Base-by-base conservation (phyloP, 2,888 invertebrate genomes). In the Stegophylla sp. region DNA sequence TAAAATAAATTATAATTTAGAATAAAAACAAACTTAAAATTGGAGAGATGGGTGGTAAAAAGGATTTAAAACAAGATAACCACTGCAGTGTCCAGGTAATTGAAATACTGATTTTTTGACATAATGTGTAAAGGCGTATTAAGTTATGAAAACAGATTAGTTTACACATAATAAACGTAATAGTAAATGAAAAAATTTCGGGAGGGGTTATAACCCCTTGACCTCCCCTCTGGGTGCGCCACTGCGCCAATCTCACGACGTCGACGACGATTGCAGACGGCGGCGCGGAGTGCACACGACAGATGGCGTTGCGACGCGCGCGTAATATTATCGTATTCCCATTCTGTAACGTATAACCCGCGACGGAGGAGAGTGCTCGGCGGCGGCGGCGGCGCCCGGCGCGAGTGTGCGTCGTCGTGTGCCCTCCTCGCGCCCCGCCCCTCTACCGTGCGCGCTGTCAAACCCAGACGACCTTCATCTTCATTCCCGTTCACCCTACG, bases 401-500 rank as follows among this genome's bases (percentile, higher is more conserved):
- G 51, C 79, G 77, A 26, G 53, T 20, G 53, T 20, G 41, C 26
- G 64, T 59, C 26, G 26, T 15, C 34, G 56, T n/a, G 15, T 13
- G 23, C 23, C 56, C 34, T 51, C 48, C 59, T 9, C 51, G 17
- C 48, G 17, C 41, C 5, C 28, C n/a, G n/a, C n/a, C n/a, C n/a
- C n/a, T n/a, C n/a, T n/a, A 41, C 4, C n/a, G 34, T 5, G 34
- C 28, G 17, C 61, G 41, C 17, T n/a, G 79, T 56, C 79, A 79
- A 63, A 71, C 71, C 79, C 71, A 79, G 79, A 79, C 79, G 79
- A 79, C 79, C 79, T 79, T 79, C 79, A 71, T 79, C 79, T 79
- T 71, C 79, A 34, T 79, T 79, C 79, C 79, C 71, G 79, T 79
- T 79, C 71, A 23, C 71, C 79, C 71, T 59, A 64, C 56, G 64